Evolutionary conservation across 2,888 invertebrate species (phyloP), one percentile per base, ranked within the genome.

Genomic region (Macropis europaea): DNA sequence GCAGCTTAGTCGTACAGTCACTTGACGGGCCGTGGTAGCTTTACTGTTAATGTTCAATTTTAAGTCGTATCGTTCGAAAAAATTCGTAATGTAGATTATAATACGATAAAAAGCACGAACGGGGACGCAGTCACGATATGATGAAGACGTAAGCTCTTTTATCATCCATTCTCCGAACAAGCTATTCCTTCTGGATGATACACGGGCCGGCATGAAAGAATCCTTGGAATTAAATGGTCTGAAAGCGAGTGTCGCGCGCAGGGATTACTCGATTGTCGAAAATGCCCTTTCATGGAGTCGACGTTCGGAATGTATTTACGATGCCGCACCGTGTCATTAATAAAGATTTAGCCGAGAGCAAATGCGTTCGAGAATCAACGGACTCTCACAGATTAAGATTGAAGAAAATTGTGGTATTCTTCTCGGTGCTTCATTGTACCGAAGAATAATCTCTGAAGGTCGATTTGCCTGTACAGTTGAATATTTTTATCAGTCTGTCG

Each of bases 271-370:
- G 32, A 24, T 45, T 32, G 43, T 45, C 56, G 56, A 34, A 45
- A 57, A 57, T 17, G 26, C 26, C 45, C n/a, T 36, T 45, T 34
- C 42, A 11, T 13, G 30, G 30, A 17, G 42, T 9, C 6, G 30
- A 2, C n/a, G 3, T 26, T 11, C 36, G n/a, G 45, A 45, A 45
- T 32, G 57, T 45, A 45, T 57, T 45, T 22, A 45, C 26, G 57
- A 9, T 19, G 47, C 36, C 36, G 19, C n/a, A 17, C 13, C n/a
- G 9, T 15, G 57, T 59, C 57, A 28, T 59, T 59, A 59, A 59
- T 59, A 47, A 59, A 59, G 57, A 47, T 59, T 59, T 59, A 59
- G 47, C 26, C 5, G 34, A n/a, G 24, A 9, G 34, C 24, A 17
- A 36, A n/a, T n/a, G n/a, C n/a, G n/a, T n/a, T n/a, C n/a, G 19